These are phyloP conservation scores for Plagodis pulveraria DNA, from an alignment of 2,888 invertebrate species.

Conservation along the genomic window DNA sequence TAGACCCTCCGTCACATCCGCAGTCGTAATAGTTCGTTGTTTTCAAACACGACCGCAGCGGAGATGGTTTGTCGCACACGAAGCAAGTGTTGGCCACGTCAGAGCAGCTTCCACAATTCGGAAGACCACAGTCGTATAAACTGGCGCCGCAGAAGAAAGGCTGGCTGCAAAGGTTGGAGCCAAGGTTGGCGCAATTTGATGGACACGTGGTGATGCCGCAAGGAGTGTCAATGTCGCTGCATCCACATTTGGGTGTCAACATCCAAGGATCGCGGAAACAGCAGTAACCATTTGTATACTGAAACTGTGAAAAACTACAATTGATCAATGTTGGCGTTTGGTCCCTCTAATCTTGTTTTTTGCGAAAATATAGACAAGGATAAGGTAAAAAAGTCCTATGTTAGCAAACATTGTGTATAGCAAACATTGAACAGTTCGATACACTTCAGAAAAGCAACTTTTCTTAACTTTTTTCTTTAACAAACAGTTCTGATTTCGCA, in stretches of 20 bases:
- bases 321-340: too few relatives aligned
- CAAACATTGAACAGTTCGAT: too few relatives aligned
- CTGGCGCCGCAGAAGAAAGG: background rate
- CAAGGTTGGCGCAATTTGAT: conserved; percentile 2
- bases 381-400: too few relatives aligned
- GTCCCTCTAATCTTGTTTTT: too few relatives aligned
- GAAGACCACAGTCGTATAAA: conserved; percentile 16
- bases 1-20: conserved; percentile 39
- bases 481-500: too few relatives aligned
- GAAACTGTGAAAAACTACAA: background rate
- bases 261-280: conserved; percentile 47
- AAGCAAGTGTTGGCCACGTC: conserved; percentile 37
- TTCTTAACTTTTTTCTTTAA: too few relatives aligned
- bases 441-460: too few relatives aligned
- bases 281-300: conserved; percentile 49
- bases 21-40: conserved; percentile 42
- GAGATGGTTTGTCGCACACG: conserved; percentile 31
- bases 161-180: background rate
- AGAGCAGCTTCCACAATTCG: conserved; percentile 28
- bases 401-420: too few relatives aligned
- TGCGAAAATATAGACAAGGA: too few relatives aligned
- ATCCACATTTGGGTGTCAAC: conserved; percentile 30
- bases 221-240: conserved; percentile 20
- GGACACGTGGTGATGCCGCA: conserved; percentile 26
- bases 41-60: conserved; percentile 33